Percentiles rank a stretch among this genome's conserved stretches.
These are phyloP conservation scores for Lepilemur septentrionalis DNA, from an alignment of 2,797 vertebrate species.

Conservation along the genomic window DNA sequence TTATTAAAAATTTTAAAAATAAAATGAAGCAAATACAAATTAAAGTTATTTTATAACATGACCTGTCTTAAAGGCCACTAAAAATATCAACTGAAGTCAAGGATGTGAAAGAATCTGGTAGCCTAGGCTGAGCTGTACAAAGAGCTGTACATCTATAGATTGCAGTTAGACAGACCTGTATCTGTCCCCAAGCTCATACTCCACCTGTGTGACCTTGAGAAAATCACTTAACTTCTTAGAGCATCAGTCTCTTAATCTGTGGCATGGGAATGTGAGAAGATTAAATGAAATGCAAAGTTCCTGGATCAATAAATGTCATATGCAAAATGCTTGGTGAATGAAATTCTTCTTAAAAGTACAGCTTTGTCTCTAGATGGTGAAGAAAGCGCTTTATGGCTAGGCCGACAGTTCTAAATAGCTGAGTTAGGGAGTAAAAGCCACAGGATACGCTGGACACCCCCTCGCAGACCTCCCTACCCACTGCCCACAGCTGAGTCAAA, in stretches of 20 bases:
- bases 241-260: neutral
- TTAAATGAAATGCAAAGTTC: neutral
- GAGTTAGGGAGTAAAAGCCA: neutral
- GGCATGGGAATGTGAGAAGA: neutral
- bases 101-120: neutral
- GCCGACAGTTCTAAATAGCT: neutral
- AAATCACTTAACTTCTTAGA: neutral
- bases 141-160: neutral
- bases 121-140: neutral
- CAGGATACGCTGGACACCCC: neutral
- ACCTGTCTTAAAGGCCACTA: neutral
- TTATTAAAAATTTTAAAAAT: neutral
- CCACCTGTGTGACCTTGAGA: neutral
- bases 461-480: neutral
- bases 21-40: neutral
- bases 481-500: conserved; percentile 4
- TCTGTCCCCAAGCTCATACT: neutral
- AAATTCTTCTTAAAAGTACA: neutral
- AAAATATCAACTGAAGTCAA: neutral
- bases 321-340: neutral
- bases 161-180: neutral
- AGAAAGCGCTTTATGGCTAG: neutral
- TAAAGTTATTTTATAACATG: conserved; percentile 5
- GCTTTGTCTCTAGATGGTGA: neutral
- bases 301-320: neutral